These are phyloP conservation scores for Verasper variegatus DNA, from an alignment of 2,113 vertebrate species.

Conservation along the genomic window DNA sequence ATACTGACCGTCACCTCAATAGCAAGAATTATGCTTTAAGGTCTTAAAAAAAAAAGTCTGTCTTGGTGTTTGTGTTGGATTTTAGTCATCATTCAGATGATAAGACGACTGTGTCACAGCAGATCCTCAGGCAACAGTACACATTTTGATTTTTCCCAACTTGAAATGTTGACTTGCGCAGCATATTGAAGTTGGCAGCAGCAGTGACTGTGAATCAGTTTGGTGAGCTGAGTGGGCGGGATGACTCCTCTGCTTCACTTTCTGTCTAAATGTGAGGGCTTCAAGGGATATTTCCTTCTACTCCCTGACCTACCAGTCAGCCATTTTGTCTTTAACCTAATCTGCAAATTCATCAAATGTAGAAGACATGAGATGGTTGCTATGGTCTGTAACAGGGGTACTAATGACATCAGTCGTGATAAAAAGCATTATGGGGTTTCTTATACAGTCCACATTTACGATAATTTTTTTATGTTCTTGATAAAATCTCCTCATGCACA, in stretches of 20 bases:
- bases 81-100: not conserved
- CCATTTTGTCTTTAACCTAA: not conserved
- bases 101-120: not conserved
- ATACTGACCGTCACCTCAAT: not conserved
- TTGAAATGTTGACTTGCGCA: constrained; percentile 46
- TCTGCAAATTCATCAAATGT: not conserved
- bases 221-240: constrained; percentile 50
- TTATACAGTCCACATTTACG: too few species aligned
- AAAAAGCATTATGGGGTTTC: too few species aligned
- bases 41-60: not conserved
- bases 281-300: constrained; percentile 42
- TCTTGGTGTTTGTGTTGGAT: not conserved
- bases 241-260: constrained; percentile 53
- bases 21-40: not conserved
- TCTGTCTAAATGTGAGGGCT: constrained; percentile 62
- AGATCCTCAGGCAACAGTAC: constrained; percentile 11
- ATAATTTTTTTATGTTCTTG: too few species aligned
- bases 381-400: not conserved
- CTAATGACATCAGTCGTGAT: too few species aligned
- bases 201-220: constrained; percentile 52
- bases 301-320: too few species aligned
- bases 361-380: not conserved
- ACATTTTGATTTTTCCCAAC: constrained; percentile 40
- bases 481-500: too few species aligned
- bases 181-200: constrained; percentile 58